These are phyloP conservation scores for Ganaspis sp. DNA, from an alignment of 1,140 invertebrate genomes.

Conservation along the genomic window DNA sequence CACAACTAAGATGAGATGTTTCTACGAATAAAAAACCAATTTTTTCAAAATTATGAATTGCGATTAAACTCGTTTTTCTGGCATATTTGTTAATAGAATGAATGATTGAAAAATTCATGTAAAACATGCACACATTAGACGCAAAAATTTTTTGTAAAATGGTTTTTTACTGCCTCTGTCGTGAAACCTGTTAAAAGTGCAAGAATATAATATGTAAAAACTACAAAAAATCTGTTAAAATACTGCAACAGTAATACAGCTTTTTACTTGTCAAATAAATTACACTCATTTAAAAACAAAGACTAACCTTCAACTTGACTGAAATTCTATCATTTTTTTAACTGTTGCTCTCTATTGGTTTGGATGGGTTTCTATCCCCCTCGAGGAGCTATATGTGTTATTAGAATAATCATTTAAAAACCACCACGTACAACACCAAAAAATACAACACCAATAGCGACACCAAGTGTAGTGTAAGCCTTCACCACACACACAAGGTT, in stretches of 20 bases:
- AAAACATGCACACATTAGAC: not conserved
- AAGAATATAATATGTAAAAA: slow-evolving; percentile 8
- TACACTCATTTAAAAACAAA: not conserved
- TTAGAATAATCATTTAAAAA: slow-evolving; percentile 60
- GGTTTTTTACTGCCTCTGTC: not conserved
- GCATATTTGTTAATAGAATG: not conserved
- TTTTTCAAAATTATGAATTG: not conserved
- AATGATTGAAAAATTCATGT: slow-evolving; percentile 5
- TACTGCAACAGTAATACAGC: slow-evolving; percentile 15
- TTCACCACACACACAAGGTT: slow-evolving; percentile 75
- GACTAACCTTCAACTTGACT: not conserved
- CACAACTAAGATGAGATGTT: not conserved
- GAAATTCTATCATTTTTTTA: not conserved
- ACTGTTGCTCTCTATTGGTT: not conserved
- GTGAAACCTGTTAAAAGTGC: not conserved
- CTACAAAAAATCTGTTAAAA: slow-evolving; percentile 28
- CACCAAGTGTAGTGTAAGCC: slow-evolving; percentile 76
- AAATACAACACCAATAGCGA: slow-evolving; percentile 76
- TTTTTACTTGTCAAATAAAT: not conserved
- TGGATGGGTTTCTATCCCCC: slow-evolving; percentile 20
- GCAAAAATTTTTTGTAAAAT: not conserved
- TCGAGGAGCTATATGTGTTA: slow-evolving; percentile 62
- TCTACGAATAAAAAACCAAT: not conserved
- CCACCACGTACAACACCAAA: slow-evolving; percentile 73
- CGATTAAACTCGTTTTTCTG: not conserved